These are phyloP conservation scores for Sterna hirundo DNA, from an alignment of 2,113 vertebrate species.

Conservation along the genomic window DNA sequence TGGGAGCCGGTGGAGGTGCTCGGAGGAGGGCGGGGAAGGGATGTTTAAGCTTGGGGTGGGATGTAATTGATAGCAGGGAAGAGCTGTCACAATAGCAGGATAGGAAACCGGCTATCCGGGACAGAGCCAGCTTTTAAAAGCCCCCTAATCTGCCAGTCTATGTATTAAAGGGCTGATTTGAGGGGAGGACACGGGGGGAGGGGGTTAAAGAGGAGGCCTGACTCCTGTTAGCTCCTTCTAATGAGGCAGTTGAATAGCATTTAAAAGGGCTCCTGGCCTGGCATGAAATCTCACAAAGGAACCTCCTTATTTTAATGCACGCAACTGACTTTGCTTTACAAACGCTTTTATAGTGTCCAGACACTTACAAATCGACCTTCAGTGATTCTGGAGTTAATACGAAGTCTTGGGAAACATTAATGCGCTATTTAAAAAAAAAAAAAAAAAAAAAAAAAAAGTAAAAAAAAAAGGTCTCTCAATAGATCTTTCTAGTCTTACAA, in stretches of 20 bases:
- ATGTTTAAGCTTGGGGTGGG: neutral
- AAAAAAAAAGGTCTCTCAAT: slow-evolving; percentile 22
- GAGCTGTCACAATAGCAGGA: slow-evolving; percentile 56
- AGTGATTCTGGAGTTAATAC: slow-evolving; percentile 52
- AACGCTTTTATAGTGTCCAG: slow-evolving; percentile 62
- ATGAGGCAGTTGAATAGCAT: slow-evolving; percentile 56
- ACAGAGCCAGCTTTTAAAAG: slow-evolving; percentile 48
- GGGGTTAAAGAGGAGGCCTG: slow-evolving; percentile 48
- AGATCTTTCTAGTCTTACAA: slow-evolving; percentile 68
- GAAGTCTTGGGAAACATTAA: slow-evolving; percentile 52
- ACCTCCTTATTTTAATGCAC: slow-evolving; percentile 60
- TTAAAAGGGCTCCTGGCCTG: slow-evolving; percentile 64
- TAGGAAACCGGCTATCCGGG: slow-evolving; percentile 37
- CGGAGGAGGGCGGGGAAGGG: neutral
- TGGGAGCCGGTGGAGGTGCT: neutral
- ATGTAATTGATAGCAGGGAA: slow-evolving; percentile 35
- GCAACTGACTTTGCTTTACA: slow-evolving; percentile 53
- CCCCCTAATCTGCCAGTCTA: slow-evolving; percentile 50
- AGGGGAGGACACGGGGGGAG: neutral
- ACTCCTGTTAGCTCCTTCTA: slow-evolving; percentile 67
- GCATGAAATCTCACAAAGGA: slow-evolving; percentile 62
- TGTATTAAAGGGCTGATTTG: neutral
- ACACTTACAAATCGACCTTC: slow-evolving; percentile 60
- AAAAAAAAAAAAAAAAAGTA: neutral
- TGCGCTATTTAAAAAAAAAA: neutral